Evolutionary conservation across 2,888 invertebrate species (phyloP), one percentile per base, ranked within the genome.

Genomic region (Leptinotarsa haldemani): DNA sequence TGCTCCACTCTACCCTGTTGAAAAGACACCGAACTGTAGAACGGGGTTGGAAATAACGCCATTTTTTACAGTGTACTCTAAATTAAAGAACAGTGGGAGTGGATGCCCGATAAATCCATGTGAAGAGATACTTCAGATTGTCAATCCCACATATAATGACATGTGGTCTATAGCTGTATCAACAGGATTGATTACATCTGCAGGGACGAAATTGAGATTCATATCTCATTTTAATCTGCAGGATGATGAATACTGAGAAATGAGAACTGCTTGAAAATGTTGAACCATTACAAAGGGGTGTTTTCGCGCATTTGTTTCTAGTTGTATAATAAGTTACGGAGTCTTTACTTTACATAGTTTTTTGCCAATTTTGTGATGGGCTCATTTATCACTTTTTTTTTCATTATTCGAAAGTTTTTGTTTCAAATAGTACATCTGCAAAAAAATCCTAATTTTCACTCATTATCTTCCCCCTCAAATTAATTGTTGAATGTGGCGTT

Each of bases 61-160:
- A 47, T 76, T 81, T 82, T 84, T 82, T 79, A 76, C 82, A 83
- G 84, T 83, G 85, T 84, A 83, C 72, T 83, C 78, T 80, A 84
- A 85, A 85, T 84, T 84, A 84, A 84, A 83, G 82, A 82, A 81
- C 77, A 77, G 67, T 65, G 72, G 71, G 73, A 75, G 77, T 74
- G 70, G 61, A 53, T 65, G 69, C 76, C 74, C 80, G 76, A 84
- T 83, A 83, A 84, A 83, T 83, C 82, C 81, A 82, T 80, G 80
- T 81, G 81, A 82, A 83, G 83, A 81, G 83, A 83, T 84, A 83
- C 84, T 84, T 81, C 82, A 83, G 84, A 83, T 80, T 81, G 82
- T 80, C 83, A 84, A 85, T 83, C 84, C 83, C 82, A 56, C 68
- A 68, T n/a, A 68, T 68, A 68, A 68, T 68, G 85, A 84, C 85